Percentiles rank a stretch among this genome's conserved stretches.
Evolutionary conservation across 2,888 invertebrate genomes (phyloP).

Genomic region (Sinotaia quadrata): DNA sequence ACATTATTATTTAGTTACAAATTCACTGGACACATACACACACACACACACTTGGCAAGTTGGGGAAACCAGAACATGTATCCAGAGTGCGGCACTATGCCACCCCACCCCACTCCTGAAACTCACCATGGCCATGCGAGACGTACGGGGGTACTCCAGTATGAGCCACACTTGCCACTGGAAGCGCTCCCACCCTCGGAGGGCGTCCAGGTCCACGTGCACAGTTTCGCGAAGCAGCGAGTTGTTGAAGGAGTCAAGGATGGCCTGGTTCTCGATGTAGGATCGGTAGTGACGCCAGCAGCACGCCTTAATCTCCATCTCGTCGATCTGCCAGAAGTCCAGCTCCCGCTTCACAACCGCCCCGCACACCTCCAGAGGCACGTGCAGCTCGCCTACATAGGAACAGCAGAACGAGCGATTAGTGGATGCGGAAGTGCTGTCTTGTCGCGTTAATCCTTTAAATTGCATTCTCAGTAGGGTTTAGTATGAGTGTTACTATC

Average conservation of each 20-base stretch:
- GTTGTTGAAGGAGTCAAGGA: slow-evolving; percentile 66
- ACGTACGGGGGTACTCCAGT: slow-evolving; percentile 69
- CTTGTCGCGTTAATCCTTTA: too few relatives aligned
- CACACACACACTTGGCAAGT: too few relatives aligned
- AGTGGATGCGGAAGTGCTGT: too few relatives aligned
- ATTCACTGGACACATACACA: too few relatives aligned
- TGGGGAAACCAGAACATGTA: too few relatives aligned
- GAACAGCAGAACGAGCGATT: background rate
- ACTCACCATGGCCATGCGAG: slow-evolving; percentile 67
- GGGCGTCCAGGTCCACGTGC: slow-evolving; percentile 51
- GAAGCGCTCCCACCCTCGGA: slow-evolving; percentile 62
- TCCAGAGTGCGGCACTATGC: background rate
- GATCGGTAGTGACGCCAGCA: slow-evolving; percentile 69
- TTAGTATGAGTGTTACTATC: too few relatives aligned
- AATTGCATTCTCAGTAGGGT: too few relatives aligned
- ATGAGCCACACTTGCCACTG: slow-evolving; percentile 68
- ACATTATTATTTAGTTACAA: too few relatives aligned
- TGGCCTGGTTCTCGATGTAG: slow-evolving; percentile 68
- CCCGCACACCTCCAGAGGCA: slow-evolving; percentile 70
- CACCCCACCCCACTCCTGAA: background rate
- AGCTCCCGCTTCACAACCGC: slow-evolving; percentile 70
- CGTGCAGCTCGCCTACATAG: slow-evolving; percentile 70
- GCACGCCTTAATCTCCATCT: slow-evolving; percentile 68
- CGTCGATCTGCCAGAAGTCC: slow-evolving; percentile 70
- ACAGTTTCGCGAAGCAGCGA: slow-evolving; percentile 62